Conservation (phyloP, 2,888 invertebrate species). For the Drosophila kanekoi region DNA sequence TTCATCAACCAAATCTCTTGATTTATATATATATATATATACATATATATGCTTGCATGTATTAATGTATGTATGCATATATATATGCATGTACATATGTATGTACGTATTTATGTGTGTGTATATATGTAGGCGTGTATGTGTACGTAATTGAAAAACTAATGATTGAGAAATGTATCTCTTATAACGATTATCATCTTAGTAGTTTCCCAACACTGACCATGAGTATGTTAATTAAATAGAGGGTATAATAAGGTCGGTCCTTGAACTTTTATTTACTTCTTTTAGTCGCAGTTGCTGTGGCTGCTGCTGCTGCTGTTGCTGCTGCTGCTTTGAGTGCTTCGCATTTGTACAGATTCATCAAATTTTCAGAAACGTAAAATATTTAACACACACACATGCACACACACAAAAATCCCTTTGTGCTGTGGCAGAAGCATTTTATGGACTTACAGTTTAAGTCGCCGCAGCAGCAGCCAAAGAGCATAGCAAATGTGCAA, state of each 20-base stretch:
- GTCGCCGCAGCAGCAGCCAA: conserved; percentile 56
- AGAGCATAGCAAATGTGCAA: conserved; percentile 73
- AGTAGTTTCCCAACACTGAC: too few species aligned
- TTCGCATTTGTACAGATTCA: conserved; percentile 79
- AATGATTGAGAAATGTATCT: too few species aligned
- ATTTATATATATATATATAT: too few species aligned
- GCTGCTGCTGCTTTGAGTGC: conserved; percentile 59
- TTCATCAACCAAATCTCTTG: too few species aligned
- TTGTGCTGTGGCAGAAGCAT: conserved; percentile 76
- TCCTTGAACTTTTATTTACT: conserved; percentile 6
- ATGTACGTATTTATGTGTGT: too few species aligned
- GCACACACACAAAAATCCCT: conserved; percentile 54
- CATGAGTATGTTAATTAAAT: background rate
- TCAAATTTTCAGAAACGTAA: conserved; percentile 79
- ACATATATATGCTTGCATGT: too few species aligned
- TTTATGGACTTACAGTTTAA: conserved; percentile 79
- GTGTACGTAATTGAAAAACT: too few species aligned
- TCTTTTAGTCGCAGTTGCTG: conserved; percentile 40
- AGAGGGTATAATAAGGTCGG: conserved; percentile 30
- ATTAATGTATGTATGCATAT: too few species aligned
- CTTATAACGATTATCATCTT: too few species aligned
- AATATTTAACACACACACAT: conserved; percentile 64
- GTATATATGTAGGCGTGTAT: too few species aligned
- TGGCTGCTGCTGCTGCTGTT: conserved; percentile 32
- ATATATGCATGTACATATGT: too few species aligned